Conservation (phyloP, 1,140 invertebrate species). For the Steinernema feltiae region DNA sequence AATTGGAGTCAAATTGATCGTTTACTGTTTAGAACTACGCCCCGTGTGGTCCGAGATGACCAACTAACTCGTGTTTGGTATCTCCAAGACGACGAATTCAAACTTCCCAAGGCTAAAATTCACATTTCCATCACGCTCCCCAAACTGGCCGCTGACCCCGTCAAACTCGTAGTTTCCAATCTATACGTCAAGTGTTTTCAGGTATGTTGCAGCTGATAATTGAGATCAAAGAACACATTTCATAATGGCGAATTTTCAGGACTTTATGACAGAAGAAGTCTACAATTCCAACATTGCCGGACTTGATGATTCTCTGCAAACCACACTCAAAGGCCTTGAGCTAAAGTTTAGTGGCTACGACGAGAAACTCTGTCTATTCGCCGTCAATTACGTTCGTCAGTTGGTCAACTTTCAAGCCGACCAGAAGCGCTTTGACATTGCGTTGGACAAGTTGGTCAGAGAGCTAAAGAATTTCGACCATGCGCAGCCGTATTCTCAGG, state of each 20-base stretch:
- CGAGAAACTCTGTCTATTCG: constrained; percentile 77
- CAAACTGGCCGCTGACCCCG: neutral
- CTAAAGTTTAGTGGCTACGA: constrained; percentile 79
- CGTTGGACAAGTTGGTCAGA: constrained; percentile 78
- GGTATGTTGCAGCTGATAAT: too few relatives aligned
- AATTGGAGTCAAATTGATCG: too few relatives aligned
- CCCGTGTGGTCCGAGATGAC: neutral
- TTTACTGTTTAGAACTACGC: neutral
- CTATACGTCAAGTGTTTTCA: neutral
- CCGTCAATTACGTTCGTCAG: constrained; percentile 79
- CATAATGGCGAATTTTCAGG: too few relatives aligned
- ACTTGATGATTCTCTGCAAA: neutral
- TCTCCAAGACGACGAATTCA: constrained; percentile 63
- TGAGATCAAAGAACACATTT: too few relatives aligned
- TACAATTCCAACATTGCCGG: too few relatives aligned
- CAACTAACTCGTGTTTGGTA: neutral
- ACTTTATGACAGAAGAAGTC: too few relatives aligned
- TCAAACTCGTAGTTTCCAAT: neutral
- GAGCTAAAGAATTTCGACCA: constrained; percentile 68
- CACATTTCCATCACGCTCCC: constrained; percentile 74
- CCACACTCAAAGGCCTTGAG: constrained; percentile 73
- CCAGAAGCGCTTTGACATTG: constrained; percentile 76
- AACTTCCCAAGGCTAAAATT: constrained; percentile 84
- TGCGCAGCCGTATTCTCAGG: too few relatives aligned
- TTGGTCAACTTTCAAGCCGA: constrained; percentile 76